Evolutionary conservation across 2,113 vertebrate genomes (phyloP), one percentile per base, ranked within the genome.

Genomic region (Lamprotornis superbus): DNA sequence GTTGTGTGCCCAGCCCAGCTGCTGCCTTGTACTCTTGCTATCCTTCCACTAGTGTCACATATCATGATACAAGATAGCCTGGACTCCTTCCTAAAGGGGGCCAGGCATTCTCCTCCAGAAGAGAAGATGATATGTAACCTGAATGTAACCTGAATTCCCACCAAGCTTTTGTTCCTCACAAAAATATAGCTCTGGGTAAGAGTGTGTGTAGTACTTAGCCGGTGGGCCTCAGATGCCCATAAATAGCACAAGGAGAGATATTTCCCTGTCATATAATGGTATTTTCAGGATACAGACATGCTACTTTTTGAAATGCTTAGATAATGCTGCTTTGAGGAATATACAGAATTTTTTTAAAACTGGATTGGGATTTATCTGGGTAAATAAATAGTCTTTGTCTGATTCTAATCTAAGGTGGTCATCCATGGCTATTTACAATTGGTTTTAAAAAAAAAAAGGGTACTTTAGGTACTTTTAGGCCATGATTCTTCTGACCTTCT

Each of bases 1-100:
- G 7, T 23, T 86, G 39, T 77, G 73, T 83, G 89, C 93, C 96
- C 86, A 78, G 69, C 56, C 64, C 95, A 94, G 93, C 95, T 94
- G 95, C 91, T 95, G 83, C 69, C 68, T 77, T n/a, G 16, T 55
- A 4, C 30, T 49, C 50, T 12, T 47, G 69, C 64, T 81, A 4
- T 69, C 49, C 55, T 73, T 82, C 49, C 74, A 10, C 31, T 53
- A 23, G 40, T 24, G 44, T 88, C 93, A 87, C 4, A 1, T 93
- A 35, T 44, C 5, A 0, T 59, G 68, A 70, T 60, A 67, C 12
- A 23, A 40, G 76, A 92, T 83, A 84, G 86, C 71, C 73, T 90
- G 83, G 68, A 78, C 76, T 90, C 35, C 35, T 57, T 95, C 91
- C 71, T 87, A 21, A 81, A 83, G 89, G 69, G 44, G 86, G 76